Base-by-base conservation (phyloP, 2,113 vertebrate genomes). In the Anarhynchus alexandrinus region DNA sequence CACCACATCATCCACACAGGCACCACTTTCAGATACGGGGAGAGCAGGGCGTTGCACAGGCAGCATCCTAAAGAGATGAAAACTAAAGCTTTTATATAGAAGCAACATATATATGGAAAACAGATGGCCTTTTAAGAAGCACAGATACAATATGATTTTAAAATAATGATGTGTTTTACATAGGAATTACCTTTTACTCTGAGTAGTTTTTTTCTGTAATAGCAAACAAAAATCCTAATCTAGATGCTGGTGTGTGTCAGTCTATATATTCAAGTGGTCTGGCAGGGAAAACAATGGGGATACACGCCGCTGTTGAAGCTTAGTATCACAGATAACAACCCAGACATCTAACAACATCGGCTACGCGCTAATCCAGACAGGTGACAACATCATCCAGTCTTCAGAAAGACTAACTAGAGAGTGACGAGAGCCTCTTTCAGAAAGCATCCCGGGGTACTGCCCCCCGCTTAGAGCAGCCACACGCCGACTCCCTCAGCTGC, bases 371-470 rank as follows among this genome's bases (percentile, higher is more conserved):
- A 45, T 45, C 43, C 18, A 45, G 16, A 45, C 43, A 45, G 43
- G 11, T 45, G 55, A 30, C 5, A 12, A 15, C 32, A 34, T 10
- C 5, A n/a, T 5, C 40, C 38, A 72, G 69, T 4, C 52, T 71
- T 40, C 14, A 47, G 49, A 69, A 61, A 36, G 14, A 32, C 29
- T 40, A 47, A 74, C 9, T 21, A 43, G 10, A 42, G 34, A 49
- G 36, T 4, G 2, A 27, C 16, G 38, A 29, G 18, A 59, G 29
- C 25, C 42, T 64, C 57, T 21, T 52, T 62, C 23, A 19, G 34
- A 42, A 61, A 17, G 9, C 40, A 26, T 0, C 6, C 13, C 18
- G 1, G 5, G 23, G 12, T n/a, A 5, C 16, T 4, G 61, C 1
- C 6, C 15, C 12, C 29, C 5, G 8, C 12, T 29, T 13, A 32